Conservation (phyloP, 92 coral and sea anemone genomes). For the Anthopleura xanthogrammica region DNA sequence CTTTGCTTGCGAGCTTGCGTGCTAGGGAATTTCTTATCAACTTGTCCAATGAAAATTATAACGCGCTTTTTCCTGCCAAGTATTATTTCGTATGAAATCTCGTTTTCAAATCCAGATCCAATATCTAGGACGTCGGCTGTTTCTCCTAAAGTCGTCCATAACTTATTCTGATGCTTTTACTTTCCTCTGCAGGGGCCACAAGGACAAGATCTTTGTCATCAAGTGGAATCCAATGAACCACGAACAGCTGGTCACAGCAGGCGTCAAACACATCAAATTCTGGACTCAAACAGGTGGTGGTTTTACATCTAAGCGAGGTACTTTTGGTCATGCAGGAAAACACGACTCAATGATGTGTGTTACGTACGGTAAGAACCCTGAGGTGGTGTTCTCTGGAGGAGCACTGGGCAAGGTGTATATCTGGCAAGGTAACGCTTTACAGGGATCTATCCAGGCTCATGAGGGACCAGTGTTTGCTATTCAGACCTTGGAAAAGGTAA, state of each 20-base stretch:
- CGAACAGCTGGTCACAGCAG: constrained; percentile 93
- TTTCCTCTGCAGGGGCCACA: constrained; percentile 78
- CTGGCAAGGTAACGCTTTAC: constrained; percentile 80
- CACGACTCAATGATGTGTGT: constrained; percentile 97
- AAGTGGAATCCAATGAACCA: constrained; percentile 91
- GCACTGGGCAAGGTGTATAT: constrained; percentile 92
- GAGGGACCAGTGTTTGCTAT: constrained; percentile 98
- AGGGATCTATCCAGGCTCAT: constrained; percentile 83
- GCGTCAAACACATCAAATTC: constrained; percentile 97
- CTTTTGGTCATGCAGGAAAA: constrained; percentile 90
- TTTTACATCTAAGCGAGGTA: constrained; percentile 96
- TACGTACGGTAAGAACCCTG: constrained; percentile 83
- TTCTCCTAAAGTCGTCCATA: too few relatives aligned
- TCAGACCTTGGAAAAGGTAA: constrained; percentile 96
- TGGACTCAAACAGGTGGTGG: constrained; percentile 99
- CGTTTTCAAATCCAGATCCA: too few relatives aligned
- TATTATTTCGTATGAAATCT: too few relatives aligned
- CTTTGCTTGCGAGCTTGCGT: too few relatives aligned
- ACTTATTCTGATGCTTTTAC: background rate
- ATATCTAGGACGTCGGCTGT: too few relatives aligned
- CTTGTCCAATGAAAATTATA: too few relatives aligned
- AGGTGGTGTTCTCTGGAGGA: constrained; percentile 90
- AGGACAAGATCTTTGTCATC: constrained; percentile 94
- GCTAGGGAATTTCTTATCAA: too few relatives aligned
- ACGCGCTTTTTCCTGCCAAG: too few relatives aligned